phyloP scores from a whole-genome alignment of 2,888 invertebrate species.

The Myopa tessellatipennis region DNA sequence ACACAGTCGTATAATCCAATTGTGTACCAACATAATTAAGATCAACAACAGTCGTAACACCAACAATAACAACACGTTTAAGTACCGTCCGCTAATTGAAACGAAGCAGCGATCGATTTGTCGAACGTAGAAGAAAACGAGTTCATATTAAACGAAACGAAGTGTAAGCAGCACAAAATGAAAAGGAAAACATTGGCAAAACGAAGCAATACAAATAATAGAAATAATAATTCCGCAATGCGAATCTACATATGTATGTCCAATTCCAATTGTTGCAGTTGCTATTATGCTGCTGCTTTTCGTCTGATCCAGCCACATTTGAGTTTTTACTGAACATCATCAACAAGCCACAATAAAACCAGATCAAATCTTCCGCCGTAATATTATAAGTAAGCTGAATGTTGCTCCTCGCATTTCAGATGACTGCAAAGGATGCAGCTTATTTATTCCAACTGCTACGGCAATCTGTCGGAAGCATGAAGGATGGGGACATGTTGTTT shows the following conservation, averaged over 20 bases:
- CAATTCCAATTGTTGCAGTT: neutral
- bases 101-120: slow-evolving; percentile 2
- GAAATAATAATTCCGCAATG: neutral
- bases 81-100: slow-evolving; percentile 10
- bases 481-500: neutral
- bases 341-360: neutral
- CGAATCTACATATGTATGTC: neutral
- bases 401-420: neutral
- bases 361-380: neutral
- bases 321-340: neutral
- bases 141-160: too few relatives aligned
- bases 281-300: neutral
- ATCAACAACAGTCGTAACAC: slow-evolving; percentile 20
- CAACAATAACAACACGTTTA: neutral
- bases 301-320: neutral
- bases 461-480: neutral
- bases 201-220: neutral
- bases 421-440: neutral
- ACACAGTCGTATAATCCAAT: slow-evolving; percentile 44
- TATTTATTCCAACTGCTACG: neutral
- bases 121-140: too few relatives aligned
- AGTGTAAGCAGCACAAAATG: neutral
- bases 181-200: neutral
- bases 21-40: slow-evolving; percentile 29
- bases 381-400: too few relatives aligned